Conservation (phyloP, 2,888 invertebrate genomes). For the Stenodera caucasica region DNA sequence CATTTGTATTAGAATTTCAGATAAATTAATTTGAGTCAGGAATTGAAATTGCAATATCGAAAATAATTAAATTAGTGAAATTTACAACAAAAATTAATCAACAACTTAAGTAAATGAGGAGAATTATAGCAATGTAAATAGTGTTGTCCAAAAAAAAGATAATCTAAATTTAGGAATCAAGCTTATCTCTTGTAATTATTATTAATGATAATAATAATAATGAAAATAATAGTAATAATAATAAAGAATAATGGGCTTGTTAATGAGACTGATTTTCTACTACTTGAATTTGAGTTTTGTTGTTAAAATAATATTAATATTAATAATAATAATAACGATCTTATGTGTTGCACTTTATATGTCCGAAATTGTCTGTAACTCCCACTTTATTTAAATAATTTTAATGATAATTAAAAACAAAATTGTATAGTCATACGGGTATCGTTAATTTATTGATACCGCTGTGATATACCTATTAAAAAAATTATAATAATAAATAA, state of each 20-base stretch:
- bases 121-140: slow-evolving; percentile 12
- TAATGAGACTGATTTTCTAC: slow-evolving; percentile 53
- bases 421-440: slow-evolving; percentile 30
- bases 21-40: not conserved
- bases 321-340: slow-evolving; percentile 4
- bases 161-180: slow-evolving; percentile 14
- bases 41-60: not conserved
- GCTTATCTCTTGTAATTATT: slow-evolving; percentile 14
- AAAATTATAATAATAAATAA: too few relatives aligned
- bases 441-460: slow-evolving; percentile 34
- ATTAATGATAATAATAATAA: too few relatives aligned
- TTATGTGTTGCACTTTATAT: slow-evolving; percentile 23
- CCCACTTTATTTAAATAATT: slow-evolving; percentile 17
- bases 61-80: not conserved
- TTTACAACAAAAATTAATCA: too few relatives aligned
- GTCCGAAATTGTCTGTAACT: slow-evolving; percentile 18
- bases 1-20: too few relatives aligned
- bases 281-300: slow-evolving; percentile 38
- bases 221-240: too few relatives aligned
- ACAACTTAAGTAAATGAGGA: too few relatives aligned
- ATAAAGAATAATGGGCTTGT: slow-evolving; percentile 42
- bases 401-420: not conserved
- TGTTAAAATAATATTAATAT: slow-evolving; percentile 31
- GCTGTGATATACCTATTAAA: slow-evolving; percentile 43
- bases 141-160: slow-evolving; percentile 15